Conservation (phyloP, 1,140 invertebrate genomes). For the Rhyacophila brunnea region DNA sequence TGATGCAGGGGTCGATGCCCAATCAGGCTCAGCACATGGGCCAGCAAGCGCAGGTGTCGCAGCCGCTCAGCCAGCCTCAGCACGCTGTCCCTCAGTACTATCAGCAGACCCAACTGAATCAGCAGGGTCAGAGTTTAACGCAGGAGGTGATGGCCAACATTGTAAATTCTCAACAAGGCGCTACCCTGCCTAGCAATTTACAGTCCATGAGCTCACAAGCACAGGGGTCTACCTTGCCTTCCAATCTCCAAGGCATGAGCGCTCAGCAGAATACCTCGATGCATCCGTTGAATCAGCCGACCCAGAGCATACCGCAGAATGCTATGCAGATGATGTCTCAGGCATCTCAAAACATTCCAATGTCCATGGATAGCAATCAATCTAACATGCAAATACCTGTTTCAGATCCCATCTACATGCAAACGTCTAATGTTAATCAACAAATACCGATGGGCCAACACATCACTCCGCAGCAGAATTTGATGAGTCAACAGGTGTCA, state of each 20-base stretch:
- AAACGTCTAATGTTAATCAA: constrained; percentile 47
- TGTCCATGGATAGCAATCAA: constrained; percentile 55
- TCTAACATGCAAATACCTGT: constrained; percentile 53
- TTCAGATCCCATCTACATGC: constrained; percentile 53
- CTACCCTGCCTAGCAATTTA: constrained; percentile 48
- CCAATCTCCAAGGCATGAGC: constrained; percentile 55
- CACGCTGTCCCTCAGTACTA: constrained; percentile 52
- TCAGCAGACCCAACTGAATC: constrained; percentile 49
- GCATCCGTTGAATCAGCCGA: constrained; percentile 49
- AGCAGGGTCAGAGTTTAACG: constrained; percentile 53
- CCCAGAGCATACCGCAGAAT: constrained; percentile 58
- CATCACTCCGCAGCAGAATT: constrained; percentile 45
- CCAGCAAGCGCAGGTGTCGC: constrained; percentile 48
- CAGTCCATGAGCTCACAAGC: constrained; percentile 51
- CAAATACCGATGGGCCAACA: constrained; percentile 48
- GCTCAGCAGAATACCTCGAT: constrained; percentile 51
- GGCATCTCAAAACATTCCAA: constrained; percentile 55
- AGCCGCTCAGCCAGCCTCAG: constrained; percentile 49
- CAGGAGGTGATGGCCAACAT: constrained; percentile 54
- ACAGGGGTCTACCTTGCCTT: constrained; percentile 58
- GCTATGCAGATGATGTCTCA: constrained; percentile 59
- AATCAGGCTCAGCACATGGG: constrained; percentile 50
- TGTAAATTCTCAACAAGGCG: constrained; percentile 54
- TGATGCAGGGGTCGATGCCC: constrained; percentile 48
- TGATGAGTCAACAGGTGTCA: constrained; percentile 42